A percentile compares a stretch with the other conserved stretches of the same genome.
Conservation (phyloP, 2,113 vertebrate species). For the Pongo abelii region DNA sequence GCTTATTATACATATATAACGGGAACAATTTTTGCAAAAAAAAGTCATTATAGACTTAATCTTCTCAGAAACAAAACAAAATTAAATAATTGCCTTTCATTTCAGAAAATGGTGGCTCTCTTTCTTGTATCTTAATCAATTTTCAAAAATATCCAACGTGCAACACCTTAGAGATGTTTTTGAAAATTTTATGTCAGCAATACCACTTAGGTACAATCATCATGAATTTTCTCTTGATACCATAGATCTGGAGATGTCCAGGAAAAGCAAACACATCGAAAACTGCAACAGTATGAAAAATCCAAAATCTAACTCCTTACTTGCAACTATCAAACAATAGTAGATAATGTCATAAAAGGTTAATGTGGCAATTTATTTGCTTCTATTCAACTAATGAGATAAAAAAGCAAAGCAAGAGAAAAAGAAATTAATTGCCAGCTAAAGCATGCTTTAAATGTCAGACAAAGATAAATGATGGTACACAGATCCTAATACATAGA, state of each 20-base stretch:
- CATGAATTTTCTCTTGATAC: background rate
- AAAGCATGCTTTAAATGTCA: constrained; percentile 59
- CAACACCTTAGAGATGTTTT: background rate
- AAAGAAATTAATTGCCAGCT: constrained; percentile 55
- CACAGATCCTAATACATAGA: constrained; percentile 56
- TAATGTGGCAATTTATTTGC: background rate
- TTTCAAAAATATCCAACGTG: background rate
- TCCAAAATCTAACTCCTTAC: background rate
- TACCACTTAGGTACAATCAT: background rate
- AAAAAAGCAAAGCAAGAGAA: constrained; percentile 18
- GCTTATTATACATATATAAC: background rate
- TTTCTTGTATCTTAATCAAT: background rate
- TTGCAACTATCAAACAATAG: background rate
- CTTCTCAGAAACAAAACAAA: background rate
- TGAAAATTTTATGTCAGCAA: background rate
- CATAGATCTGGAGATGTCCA: background rate
- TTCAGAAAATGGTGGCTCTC: background rate
- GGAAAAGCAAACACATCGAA: background rate
- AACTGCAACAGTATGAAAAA: background rate
- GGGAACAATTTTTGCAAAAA: background rate
- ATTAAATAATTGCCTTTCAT: background rate
- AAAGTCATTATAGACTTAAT: background rate
- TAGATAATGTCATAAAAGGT: constrained; percentile 43
- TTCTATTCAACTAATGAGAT: constrained; percentile 24
- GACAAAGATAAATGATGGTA: constrained; percentile 59